Evolutionary conservation across 2,888 invertebrate species (phyloP).

Genomic region (Sarcophaga caerulescens): DNA sequence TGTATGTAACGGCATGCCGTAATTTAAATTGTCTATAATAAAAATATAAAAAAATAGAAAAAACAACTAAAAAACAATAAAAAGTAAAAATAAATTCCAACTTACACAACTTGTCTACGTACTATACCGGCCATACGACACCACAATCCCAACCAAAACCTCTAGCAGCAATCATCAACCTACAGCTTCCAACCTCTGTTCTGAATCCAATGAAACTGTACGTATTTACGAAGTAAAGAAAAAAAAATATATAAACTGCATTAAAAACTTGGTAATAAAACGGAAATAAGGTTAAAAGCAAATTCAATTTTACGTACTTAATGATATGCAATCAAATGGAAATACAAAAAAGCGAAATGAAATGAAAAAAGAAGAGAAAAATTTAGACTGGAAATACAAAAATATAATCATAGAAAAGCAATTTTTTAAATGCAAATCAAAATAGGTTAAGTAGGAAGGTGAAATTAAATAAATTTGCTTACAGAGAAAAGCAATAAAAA

Average conservation of each 20-base stretch:
- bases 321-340: conserved; percentile 69
- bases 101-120: conserved; percentile 22
- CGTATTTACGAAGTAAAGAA: background rate
- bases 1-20: conserved; percentile 45
- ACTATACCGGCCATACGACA: conserved; percentile 1
- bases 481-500: background rate
- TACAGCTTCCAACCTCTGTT: too few species aligned
- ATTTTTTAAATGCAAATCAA: conserved; percentile 68
- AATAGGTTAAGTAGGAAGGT: conserved; percentile 69
- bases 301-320: conserved; percentile 67
- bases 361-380: background rate
- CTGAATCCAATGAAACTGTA: conserved; percentile 17
- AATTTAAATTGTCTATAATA: conserved; percentile 46
- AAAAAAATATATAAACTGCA: conserved; percentile 47
- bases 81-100: background rate
- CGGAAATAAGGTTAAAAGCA: conserved; percentile 68
- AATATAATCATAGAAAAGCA: conserved; percentile 47
- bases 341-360: conserved; percentile 41
- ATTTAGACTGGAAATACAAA: background rate
- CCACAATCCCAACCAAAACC: conserved; percentile 1
- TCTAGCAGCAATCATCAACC: conserved; percentile 3
- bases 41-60: background rate
- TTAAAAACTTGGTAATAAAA: conserved; percentile 66
- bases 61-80: background rate
- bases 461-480: conserved; percentile 13